These are phyloP conservation scores for Ochropleura plecta DNA, from an alignment of 2,888 invertebrate genomes.

Conservation along the genomic window DNA sequence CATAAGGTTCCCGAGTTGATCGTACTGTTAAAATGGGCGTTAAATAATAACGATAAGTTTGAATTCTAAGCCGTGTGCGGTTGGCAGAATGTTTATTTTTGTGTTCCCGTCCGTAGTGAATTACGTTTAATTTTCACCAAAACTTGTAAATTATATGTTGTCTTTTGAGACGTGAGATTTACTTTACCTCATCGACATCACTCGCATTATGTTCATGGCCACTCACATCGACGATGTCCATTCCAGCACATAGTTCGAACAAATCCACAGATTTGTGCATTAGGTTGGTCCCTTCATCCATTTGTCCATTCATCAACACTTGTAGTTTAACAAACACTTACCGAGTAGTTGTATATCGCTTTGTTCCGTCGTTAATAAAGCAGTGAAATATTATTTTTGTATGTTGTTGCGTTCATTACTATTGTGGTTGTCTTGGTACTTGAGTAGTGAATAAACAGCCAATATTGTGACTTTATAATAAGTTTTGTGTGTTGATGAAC, in stretches of 20 bases:
- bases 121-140: conserved; percentile 78
- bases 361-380: conserved; percentile 78
- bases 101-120: conserved; percentile 89
- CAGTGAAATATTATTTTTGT: conserved; percentile 82
- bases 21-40: conserved; percentile 58
- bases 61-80: conserved; percentile 76
- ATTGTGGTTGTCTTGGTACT: conserved; percentile 74
- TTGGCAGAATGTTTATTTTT: conserved; percentile 75
- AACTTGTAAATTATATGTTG: conserved; percentile 75
- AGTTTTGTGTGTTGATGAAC: conserved; percentile 81
- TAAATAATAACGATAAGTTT: conserved; percentile 63
- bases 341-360: conserved; percentile 81
- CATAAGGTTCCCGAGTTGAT: conserved; percentile 31
- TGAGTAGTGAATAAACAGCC: conserved; percentile 69
- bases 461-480: conserved; percentile 82
- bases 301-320: conserved; percentile 69
- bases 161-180: conserved; percentile 67
- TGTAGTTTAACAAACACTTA: conserved; percentile 79
- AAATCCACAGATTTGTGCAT: conserved; percentile 79
- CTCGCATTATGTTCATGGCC: conserved; percentile 64
- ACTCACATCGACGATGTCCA: conserved; percentile 74
- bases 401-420: conserved; percentile 78
- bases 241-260: conserved; percentile 83
- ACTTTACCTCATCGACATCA: conserved; percentile 72
- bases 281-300: conserved; percentile 62